These are phyloP conservation scores for Pardosa pseudoannulata DNA, from an alignment of 2,888 invertebrate species.

Conservation along the genomic window DNA sequence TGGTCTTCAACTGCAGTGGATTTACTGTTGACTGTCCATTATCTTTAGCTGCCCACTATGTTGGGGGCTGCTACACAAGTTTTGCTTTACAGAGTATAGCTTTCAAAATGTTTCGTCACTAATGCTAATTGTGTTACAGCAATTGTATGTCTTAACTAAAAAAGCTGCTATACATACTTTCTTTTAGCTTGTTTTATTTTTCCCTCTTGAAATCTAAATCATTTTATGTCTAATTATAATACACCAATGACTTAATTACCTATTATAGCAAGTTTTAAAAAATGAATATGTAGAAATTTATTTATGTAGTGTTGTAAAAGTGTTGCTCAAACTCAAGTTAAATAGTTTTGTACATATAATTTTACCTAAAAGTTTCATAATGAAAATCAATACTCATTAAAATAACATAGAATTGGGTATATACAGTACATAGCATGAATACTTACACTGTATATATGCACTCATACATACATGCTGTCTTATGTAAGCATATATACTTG, in stretches of 20 bases:
- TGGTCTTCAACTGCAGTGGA: constrained; percentile 43
- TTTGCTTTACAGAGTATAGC: constrained; percentile 48
- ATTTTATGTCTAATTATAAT: neutral
- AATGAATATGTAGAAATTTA: neutral
- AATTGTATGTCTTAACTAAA: constrained; percentile 6
- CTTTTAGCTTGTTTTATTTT: neutral
- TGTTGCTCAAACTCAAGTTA: constrained; percentile 19
- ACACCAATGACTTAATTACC: no score
- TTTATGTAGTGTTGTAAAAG: neutral
- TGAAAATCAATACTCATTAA: neutral
- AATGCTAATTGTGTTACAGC: constrained; percentile 24
- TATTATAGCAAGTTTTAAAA: no score
- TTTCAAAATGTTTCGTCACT: constrained; percentile 24
- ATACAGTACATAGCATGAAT: neutral
- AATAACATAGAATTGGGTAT: neutral
- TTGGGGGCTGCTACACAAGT: constrained; percentile 41
- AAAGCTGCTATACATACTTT: neutral
- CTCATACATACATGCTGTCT: neutral
- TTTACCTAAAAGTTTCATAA: neutral
- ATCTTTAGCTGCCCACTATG: constrained; percentile 52
- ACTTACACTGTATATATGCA: neutral
- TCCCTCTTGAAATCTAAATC: neutral
- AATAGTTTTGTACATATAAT: constrained; percentile 8
- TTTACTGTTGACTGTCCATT: constrained; percentile 47
- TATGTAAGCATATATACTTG: no score